These are phyloP conservation scores for Crotalus horridus DNA, from an alignment of 2,113 vertebrate species.

Conservation along the genomic window DNA sequence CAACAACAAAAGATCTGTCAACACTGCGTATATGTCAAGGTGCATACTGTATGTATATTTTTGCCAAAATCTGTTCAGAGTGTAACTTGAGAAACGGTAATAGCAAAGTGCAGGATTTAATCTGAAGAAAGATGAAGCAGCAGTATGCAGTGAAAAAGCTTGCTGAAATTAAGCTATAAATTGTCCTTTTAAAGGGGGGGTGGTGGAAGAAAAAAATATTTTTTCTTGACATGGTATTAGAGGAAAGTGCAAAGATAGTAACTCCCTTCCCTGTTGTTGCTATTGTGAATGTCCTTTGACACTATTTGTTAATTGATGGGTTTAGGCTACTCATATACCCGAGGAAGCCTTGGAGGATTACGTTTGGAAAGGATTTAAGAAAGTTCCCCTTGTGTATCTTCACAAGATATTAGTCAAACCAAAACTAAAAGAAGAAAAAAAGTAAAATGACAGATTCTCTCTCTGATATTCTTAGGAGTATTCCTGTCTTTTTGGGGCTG, in stretches of 20 bases:
- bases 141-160: background rate
- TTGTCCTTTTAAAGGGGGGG: slow-evolving; percentile 44
- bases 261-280: background rate
- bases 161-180: slow-evolving; percentile 43
- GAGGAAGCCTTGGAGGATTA: slow-evolving; percentile 46
- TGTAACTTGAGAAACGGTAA: background rate
- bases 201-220: slow-evolving; percentile 35
- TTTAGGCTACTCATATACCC: slow-evolving; percentile 48
- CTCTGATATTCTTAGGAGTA: slow-evolving; percentile 49
- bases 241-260: slow-evolving; percentile 29
- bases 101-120: background rate
- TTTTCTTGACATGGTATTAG: slow-evolving; percentile 50
- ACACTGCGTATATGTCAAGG: slow-evolving; percentile 42
- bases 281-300: slow-evolving; percentile 32
- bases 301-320: slow-evolving; percentile 51
- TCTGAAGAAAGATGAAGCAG: background rate
- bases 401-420: slow-evolving; percentile 61
- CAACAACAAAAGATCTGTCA: slow-evolving; percentile 46
- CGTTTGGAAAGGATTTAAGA: slow-evolving; percentile 50
- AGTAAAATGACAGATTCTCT: slow-evolving; percentile 51
- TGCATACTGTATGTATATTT: slow-evolving; percentile 9
- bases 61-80: background rate
- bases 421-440: slow-evolving; percentile 57
- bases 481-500: slow-evolving; percentile 44
- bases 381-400: slow-evolving; percentile 44